A percentile compares a stretch with the other conserved stretches of the same genome.
phyloP scores from a whole-genome alignment of 2,113 vertebrate genomes.

The Globicephala melas region DNA sequence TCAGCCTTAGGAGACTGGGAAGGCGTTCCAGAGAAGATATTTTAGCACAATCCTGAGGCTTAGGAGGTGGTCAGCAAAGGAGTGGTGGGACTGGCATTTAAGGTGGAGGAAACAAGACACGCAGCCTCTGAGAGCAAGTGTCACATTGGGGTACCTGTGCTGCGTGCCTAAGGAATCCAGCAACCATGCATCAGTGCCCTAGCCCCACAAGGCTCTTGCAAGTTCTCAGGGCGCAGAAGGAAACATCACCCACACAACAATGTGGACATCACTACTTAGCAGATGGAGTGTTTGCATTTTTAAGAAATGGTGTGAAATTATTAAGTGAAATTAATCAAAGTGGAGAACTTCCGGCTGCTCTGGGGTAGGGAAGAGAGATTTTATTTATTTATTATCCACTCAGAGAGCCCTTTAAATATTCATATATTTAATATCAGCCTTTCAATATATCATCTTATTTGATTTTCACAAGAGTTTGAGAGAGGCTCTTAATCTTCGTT shows the following conservation, averaged over 20 bases:
- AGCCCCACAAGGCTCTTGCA: background rate
- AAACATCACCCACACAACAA: background rate
- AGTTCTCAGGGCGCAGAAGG: background rate
- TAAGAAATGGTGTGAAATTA: background rate
- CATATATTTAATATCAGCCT: background rate
- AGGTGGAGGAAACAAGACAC: background rate
- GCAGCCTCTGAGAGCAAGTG: background rate
- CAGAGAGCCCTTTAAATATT: background rate
- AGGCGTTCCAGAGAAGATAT: background rate
- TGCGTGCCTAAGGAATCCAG: background rate
- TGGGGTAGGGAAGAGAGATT: background rate
- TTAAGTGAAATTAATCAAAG: background rate
- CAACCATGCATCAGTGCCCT: background rate
- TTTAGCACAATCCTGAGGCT: background rate
- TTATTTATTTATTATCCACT: background rate
- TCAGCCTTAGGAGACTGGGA: background rate
- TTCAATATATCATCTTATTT: background rate
- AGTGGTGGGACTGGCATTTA: background rate
- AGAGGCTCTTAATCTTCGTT: background rate
- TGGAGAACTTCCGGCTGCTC: background rate
- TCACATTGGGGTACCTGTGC: fast-evolving
- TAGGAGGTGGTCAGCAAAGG: background rate
- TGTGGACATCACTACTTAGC: background rate
- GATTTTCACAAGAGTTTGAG: background rate
- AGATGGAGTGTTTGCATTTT: background rate